Base-by-base conservation (phyloP, 2,113 vertebrate genomes). In the Sceloporus tristichus region DNA sequence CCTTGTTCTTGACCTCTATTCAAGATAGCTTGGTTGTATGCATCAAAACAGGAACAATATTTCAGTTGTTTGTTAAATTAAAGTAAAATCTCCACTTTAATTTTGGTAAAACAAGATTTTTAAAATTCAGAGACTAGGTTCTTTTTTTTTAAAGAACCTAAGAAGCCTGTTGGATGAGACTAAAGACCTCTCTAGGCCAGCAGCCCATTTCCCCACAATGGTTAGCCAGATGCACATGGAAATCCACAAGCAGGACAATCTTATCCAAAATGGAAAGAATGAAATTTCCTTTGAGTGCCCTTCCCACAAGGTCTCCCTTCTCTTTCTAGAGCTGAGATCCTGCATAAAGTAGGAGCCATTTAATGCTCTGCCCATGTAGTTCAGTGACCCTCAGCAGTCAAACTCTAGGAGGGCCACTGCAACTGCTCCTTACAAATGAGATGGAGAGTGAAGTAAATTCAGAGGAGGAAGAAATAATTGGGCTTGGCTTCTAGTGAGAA, bases 241-340 rank as follows among this genome's bases (percentile, higher is more conserved):
- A 38, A 11, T 14, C 34, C 71, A 38, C 71, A 82, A 38, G 38
- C 34, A 42, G 3, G 40, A 21, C 23, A 27, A 14, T 74, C 53
- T 85, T 75, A 75, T 73, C 56, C 38, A 75, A 75, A 29, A 84
- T 10, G n/a, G 7, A 40, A 84, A 84, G 54, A 42, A 85, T 75
- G 9, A 10, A 13, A 59, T 59, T 42, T n/a, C 56, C 73, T 56
- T 62, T 42, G 14, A 62, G 23, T 40, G 27, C 23, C 18, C 25
- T 18, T 29, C 78, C 5, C 25, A 29, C 25, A 54, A 79, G n/a
- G 27, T 54, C 14, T 59, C 9, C 2, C 56, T 59, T 59, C 56
- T 59, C 9, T 59, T 59, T 59, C 56, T 59, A 59, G 56, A 59
- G 56, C 56, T 59, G 9, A 59, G 56, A 59, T 14, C 14, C 10